phyloP scores from a whole-genome alignment of 1,140 invertebrate species.

The Heliothis subflexa region DNA sequence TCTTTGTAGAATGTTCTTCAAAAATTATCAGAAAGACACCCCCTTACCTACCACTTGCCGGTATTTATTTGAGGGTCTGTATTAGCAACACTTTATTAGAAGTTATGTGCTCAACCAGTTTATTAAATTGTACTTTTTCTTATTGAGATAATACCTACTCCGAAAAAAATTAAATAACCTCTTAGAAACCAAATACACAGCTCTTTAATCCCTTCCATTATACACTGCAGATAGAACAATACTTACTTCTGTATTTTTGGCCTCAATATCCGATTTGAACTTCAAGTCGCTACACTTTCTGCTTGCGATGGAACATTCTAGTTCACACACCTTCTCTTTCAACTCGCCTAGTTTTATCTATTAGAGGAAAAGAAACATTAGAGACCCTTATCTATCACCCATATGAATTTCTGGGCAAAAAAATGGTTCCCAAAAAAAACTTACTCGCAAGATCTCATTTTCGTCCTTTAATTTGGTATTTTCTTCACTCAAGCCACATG shows the following conservation, averaged over 20 bases:
- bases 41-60: too few relatives aligned
- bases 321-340: conserved; percentile 48
- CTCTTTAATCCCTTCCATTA: too few relatives aligned
- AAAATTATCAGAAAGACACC: too few relatives aligned
- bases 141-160: too few relatives aligned
- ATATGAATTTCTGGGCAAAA: too few relatives aligned
- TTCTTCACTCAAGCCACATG: conserved; percentile 68
- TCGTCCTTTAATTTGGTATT: conserved; percentile 59
- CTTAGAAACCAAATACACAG: too few relatives aligned
- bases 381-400: too few relatives aligned
- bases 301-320: conserved; percentile 56
- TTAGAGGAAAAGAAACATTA: conserved; percentile 25
- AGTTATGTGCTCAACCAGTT: not conserved
- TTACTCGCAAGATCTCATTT: conserved; percentile 62
- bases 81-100: too few relatives aligned
- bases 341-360: conserved; percentile 60
- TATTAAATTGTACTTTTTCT: not conserved
- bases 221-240: too few relatives aligned
- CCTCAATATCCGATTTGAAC: conserved; percentile 54
- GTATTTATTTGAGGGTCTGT: too few relatives aligned
- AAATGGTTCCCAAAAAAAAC: not conserved
- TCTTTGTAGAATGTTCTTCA: too few relatives aligned
- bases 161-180: too few relatives aligned
- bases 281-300: conserved; percentile 54
- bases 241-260: conserved; percentile 62